Evolutionary conservation across 2,797 vertebrate species (phyloP).

Genomic region (Anguilla pacifica): DNA sequence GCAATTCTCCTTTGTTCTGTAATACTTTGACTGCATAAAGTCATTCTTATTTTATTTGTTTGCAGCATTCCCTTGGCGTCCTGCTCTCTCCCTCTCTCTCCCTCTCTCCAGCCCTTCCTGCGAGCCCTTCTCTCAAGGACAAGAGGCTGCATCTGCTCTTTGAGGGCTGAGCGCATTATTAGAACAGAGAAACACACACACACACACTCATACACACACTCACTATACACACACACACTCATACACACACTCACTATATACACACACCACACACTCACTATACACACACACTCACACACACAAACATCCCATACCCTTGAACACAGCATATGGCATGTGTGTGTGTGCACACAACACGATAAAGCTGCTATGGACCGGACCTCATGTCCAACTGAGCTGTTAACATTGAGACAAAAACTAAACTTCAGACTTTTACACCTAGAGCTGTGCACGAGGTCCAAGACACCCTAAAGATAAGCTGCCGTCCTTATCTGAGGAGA

Average conservation of each 20-base stretch:
- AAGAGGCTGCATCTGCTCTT: constrained; percentile 13
- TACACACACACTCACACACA: neutral
- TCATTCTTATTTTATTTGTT: neutral
- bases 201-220: constrained; percentile 16
- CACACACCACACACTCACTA: constrained; percentile 3
- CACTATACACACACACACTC: too few relatives aligned
- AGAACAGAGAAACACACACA: neutral
- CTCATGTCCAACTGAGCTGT: neutral
- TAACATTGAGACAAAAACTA: neutral
- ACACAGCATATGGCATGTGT: neutral
- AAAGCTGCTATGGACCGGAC: neutral
- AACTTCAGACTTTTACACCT: neutral
- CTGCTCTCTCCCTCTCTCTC: neutral
- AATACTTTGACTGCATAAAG: neutral
- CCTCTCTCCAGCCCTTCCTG: too few relatives aligned
- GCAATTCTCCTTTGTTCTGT: neutral
- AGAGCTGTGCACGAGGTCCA: neutral
- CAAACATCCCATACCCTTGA: neutral
- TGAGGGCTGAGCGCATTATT: constrained; percentile 21
- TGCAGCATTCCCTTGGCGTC: neutral
- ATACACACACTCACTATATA: constrained; percentile 9
- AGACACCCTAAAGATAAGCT: neutral
- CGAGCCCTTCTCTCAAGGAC: constrained; percentile 23
- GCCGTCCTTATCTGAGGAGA: neutral
- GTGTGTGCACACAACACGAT: neutral